Percentiles rank a stretch among this genome's conserved stretches.
Evolutionary conservation across 2,113 vertebrate species (phyloP).

Genomic region (Phrynocephalus versicolor): DNA sequence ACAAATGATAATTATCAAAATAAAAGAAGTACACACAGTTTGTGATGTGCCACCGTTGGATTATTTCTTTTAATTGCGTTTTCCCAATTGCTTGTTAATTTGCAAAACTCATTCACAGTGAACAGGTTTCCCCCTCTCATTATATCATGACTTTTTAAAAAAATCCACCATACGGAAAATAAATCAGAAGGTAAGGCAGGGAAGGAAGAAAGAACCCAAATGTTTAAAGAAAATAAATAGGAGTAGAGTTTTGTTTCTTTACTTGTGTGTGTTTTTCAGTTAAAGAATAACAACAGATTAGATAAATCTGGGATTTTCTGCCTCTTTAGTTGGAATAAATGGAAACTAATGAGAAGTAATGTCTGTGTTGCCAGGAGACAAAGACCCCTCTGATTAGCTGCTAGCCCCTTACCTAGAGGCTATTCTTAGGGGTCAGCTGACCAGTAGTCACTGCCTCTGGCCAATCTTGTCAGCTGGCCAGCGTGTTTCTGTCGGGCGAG

Average conservation of each 20-base stretch:
- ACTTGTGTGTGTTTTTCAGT: background rate
- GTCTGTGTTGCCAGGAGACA: no score
- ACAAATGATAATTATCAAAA: conserved; percentile 40
- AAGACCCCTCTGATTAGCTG: no score
- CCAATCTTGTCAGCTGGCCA: no score
- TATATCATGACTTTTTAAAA: background rate
- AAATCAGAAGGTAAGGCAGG: conserved; percentile 7
- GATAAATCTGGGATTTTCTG: background rate
- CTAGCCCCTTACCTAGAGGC: no score
- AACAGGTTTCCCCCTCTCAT: background rate
- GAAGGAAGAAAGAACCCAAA: background rate
- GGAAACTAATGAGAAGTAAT: background rate
- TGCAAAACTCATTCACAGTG: background rate
- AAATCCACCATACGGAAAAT: background rate
- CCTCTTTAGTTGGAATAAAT: background rate
- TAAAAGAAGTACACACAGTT: conserved; percentile 19
- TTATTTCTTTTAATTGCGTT: conserved; percentile 28
- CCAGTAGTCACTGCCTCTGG: no score
- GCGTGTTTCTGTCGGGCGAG: no score
- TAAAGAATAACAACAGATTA: background rate
- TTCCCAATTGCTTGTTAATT: conserved; percentile 1
- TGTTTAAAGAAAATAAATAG: background rate
- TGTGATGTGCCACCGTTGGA: background rate
- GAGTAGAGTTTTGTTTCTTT: background rate
- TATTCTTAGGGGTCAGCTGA: no score